A percentile compares a stretch with the other conserved stretches of the same genome.
Conservation (phyloP, 2,113 vertebrate species). For the Thalassarche chlororhynchos region DNA sequence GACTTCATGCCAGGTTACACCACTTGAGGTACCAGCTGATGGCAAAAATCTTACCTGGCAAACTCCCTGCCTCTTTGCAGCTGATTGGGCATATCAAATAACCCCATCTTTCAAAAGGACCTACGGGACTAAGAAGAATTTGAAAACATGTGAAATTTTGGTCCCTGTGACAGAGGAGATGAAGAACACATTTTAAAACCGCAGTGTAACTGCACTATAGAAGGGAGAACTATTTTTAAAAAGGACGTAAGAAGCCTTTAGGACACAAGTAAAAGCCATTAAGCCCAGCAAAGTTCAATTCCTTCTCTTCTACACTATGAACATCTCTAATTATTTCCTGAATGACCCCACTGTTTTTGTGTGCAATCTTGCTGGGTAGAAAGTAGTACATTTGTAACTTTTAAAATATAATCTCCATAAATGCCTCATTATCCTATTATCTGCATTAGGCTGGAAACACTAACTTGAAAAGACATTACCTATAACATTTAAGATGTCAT, state of each 20-base stretch:
- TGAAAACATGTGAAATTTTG: neutral
- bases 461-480: neutral
- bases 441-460: neutral
- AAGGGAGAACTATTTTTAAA: neutral
- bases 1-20: neutral
- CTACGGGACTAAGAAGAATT: neutral
- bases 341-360: neutral
- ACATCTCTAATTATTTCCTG: neutral
- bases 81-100: neutral
- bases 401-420: conserved; percentile 6
- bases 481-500: neutral
- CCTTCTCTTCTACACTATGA: neutral
- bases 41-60: neutral
- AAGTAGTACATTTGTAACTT: neutral
- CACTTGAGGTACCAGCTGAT: neutral
- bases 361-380: neutral
- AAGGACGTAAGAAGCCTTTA: neutral
- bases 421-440: conserved; percentile 12
- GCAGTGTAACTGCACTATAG: neutral
- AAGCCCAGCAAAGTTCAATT: neutral
- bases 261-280: neutral
- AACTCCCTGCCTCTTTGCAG: neutral
- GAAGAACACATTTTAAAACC: neutral
- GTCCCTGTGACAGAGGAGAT: neutral
- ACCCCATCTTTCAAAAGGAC: neutral